These are phyloP conservation scores for Anolis apletophallus DNA, from an alignment of 2,797 vertebrate genomes.

Conservation along the genomic window DNA sequence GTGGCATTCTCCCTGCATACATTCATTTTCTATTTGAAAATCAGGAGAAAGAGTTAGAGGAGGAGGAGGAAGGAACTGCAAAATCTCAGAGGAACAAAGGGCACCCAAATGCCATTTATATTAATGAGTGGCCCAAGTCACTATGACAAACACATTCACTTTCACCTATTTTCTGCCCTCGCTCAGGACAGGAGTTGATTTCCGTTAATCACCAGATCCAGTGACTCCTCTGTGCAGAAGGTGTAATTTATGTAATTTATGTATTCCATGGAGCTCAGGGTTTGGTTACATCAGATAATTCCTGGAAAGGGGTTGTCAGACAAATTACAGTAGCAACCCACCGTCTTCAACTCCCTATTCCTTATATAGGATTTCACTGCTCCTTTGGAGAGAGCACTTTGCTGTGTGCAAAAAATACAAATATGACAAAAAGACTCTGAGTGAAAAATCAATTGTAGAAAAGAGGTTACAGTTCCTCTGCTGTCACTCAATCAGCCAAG, in stretches of 20 bases:
- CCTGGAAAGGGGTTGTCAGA: conserved; percentile 28
- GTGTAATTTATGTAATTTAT: conserved; percentile 26
- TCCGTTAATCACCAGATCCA: conserved; percentile 34
- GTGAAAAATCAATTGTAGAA: conserved; percentile 13
- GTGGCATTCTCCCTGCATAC: neutral
- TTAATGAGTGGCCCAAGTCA: neutral
- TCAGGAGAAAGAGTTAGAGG: neutral
- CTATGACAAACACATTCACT: conserved; percentile 13
- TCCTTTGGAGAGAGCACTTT: neutral
- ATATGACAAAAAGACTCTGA: neutral
- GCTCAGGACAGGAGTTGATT: neutral
- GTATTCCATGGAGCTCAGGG: conserved; percentile 25
- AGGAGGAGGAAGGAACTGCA: neutral
- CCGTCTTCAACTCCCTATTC: conserved; percentile 1
- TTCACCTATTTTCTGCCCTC: neutral
- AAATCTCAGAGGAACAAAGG: neutral
- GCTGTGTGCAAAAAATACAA: neutral
- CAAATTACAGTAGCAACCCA: conserved; percentile 21
- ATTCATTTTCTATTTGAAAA: conserved; percentile 14
- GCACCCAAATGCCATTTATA: neutral
- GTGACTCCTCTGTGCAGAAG: neutral
- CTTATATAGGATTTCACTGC: conserved; percentile 6
- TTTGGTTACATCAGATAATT: conserved; percentile 31
- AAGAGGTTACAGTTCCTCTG: neutral
- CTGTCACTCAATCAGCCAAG: neutral